phyloP scores from a whole-genome alignment of 1,140 invertebrate species.

The Paraescarpia echinospica region DNA sequence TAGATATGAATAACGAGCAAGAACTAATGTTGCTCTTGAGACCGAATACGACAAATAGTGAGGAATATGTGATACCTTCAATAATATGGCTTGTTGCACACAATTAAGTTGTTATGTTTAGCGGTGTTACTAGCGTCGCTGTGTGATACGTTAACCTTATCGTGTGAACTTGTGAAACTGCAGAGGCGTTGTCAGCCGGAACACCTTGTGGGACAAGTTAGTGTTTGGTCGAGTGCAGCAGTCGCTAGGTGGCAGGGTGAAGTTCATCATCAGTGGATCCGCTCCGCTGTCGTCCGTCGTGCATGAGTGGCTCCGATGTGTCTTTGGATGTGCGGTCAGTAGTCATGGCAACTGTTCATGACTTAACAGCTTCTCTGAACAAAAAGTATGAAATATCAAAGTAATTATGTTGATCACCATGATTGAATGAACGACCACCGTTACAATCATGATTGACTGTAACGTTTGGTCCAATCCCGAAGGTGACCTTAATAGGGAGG shows the following conservation, averaged over 20 bases:
- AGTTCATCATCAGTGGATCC: slow-evolving; percentile 92
- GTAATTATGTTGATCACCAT: no score
- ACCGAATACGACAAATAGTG: no score
- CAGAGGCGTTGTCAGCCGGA: slow-evolving; percentile 55
- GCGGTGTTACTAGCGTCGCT: not conserved
- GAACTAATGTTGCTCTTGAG: no score
- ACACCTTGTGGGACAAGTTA: slow-evolving; percentile 69
- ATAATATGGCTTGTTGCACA: no score
- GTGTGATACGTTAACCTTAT: not conserved
- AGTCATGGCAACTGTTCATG: not conserved
- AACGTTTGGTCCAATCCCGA: no score
- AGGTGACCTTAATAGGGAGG: no score
- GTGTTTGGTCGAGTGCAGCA: slow-evolving; percentile 89
- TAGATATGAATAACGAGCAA: no score
- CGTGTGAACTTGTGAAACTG: not conserved
- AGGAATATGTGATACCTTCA: no score
- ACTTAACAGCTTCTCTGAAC: not conserved
- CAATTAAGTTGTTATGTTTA: no score
- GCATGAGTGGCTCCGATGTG: slow-evolving; percentile 89
- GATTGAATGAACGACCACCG: no score
- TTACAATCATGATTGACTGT: no score
- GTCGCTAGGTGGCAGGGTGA: slow-evolving; percentile 80
- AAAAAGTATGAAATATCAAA: not conserved
- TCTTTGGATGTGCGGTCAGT: slow-evolving; percentile 86
- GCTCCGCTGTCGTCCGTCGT: slow-evolving; percentile 92